Conservation (phyloP, 1,140 invertebrate species). For the Cataglyphis hispanica region DNA sequence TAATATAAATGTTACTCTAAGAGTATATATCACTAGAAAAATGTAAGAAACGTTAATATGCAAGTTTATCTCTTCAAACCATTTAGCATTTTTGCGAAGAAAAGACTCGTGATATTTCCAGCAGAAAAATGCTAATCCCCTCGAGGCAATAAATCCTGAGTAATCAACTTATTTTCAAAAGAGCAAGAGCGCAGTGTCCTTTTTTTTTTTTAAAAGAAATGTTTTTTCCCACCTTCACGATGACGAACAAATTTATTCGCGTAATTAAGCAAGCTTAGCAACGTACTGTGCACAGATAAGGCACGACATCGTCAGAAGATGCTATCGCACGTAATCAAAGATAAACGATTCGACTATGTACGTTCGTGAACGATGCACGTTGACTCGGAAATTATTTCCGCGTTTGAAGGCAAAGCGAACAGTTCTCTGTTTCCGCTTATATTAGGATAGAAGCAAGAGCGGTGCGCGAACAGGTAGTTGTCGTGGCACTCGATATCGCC, state of each 20-base stretch:
- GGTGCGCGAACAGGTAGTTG: constrained; percentile 36
- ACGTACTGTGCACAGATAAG: constrained; percentile 2
- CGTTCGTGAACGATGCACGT: not conserved
- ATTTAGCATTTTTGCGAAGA: constrained; percentile 45
- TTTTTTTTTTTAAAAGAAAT: not conserved
- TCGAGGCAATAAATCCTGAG: constrained; percentile 17
- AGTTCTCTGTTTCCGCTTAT: constrained; percentile 55
- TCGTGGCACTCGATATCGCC: constrained; percentile 66
- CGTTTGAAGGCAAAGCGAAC: constrained; percentile 63
- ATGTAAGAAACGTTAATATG: not conserved
- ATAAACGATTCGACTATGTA: not conserved
- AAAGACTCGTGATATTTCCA: constrained; percentile 35
- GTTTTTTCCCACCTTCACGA: not conserved
- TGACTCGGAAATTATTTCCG: constrained; percentile 58
- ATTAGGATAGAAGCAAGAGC: constrained; percentile 42
- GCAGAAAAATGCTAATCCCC: constrained; percentile 44
- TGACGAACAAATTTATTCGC: constrained; percentile 5
- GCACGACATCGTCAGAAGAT: not conserved
- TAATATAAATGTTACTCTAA: not conserved
- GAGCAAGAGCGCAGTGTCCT: not conserved
- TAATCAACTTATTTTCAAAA: constrained; percentile 50
- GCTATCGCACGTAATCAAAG: constrained; percentile 1
- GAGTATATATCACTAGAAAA: constrained; percentile 1
- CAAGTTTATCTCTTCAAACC: constrained; percentile 39
- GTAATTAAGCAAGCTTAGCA: constrained; percentile 31